phyloP scores from a whole-genome alignment of 2,113 vertebrate genomes.

The Callorhinus ursinus region DNA sequence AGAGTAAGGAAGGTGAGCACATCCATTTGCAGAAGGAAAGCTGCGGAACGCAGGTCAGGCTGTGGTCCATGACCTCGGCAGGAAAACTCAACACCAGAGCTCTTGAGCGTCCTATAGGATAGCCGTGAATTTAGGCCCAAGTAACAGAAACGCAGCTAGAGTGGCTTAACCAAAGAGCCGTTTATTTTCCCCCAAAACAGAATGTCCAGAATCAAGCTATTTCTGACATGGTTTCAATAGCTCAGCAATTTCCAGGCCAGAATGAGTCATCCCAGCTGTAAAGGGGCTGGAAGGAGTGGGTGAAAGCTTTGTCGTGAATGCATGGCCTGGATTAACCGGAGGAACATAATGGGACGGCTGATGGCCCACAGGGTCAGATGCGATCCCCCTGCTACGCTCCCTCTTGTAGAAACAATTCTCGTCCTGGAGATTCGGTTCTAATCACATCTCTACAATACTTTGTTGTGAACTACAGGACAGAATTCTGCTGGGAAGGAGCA shows the following conservation, averaged over 20 bases:
- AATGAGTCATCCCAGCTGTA: background rate
- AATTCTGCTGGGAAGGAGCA: background rate
- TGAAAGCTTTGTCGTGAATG: background rate
- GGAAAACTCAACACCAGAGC: background rate
- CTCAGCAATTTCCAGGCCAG: background rate
- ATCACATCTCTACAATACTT: background rate
- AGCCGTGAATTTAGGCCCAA: background rate
- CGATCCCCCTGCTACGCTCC: fast-evolving
- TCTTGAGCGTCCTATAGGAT: fast-evolving
- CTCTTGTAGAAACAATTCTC: background rate
- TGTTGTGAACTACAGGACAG: background rate
- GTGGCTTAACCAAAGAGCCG: background rate
- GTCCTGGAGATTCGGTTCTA: too few relatives aligned
- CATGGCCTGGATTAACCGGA: too few relatives aligned
- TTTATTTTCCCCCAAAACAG: background rate
- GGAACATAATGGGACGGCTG: too few relatives aligned
- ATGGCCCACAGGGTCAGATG: fast-evolving
- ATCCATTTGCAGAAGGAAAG: background rate
- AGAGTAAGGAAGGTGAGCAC: background rate
- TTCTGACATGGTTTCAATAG: background rate
- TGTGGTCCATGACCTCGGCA: background rate
- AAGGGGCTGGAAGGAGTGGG: background rate
- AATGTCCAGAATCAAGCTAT: background rate
- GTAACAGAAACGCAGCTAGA: background rate
- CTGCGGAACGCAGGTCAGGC: background rate